phyloP scores from a whole-genome alignment of 1,140 invertebrate genomes.

The Drosophila malerkotliana region DNA sequence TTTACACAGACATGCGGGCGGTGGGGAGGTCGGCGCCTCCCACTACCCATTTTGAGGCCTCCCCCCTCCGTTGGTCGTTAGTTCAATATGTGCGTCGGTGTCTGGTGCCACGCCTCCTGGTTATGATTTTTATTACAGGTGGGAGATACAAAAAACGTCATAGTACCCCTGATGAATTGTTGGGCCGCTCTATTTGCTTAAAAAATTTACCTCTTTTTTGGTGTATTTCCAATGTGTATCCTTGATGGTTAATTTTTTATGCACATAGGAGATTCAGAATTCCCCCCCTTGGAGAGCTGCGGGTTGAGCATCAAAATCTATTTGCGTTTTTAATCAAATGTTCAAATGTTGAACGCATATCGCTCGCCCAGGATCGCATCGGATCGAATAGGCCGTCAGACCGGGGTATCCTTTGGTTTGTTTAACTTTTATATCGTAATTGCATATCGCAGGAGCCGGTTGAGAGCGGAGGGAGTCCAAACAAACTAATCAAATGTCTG shows the following conservation, averaged over 20 bases:
- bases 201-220: slow-evolving; percentile 48
- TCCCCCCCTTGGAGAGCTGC: neutral
- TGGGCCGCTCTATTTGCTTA: slow-evolving; percentile 50
- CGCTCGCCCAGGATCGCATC: slow-evolving; percentile 17
- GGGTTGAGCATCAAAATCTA: slow-evolving; percentile 29
- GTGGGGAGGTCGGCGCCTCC: neutral
- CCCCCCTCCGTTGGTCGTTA: slow-evolving; percentile 51
- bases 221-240: slow-evolving; percentile 8
- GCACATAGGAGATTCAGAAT: slow-evolving; percentile 36
- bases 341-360: slow-evolving; percentile 49
- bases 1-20: slow-evolving; percentile 57
- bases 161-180: slow-evolving; percentile 62
- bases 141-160: slow-evolving; percentile 20
- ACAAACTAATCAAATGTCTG: slow-evolving; percentile 81
- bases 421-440: slow-evolving; percentile 81
- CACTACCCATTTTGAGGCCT: neutral
- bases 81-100: slow-evolving; percentile 76
- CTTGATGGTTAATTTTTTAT: slow-evolving; percentile 73
- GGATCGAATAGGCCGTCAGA: slow-evolving; percentile 5
- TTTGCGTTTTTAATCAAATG: slow-evolving; percentile 82
- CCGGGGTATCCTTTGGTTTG: slow-evolving; percentile 56
- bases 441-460: slow-evolving; percentile 60
- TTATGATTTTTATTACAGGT: slow-evolving; percentile 83
- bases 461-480: slow-evolving; percentile 31
- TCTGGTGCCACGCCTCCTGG: slow-evolving; percentile 47